phyloP scores from a whole-genome alignment of 1,140 invertebrate genomes.

The Bombus affinis region DNA sequence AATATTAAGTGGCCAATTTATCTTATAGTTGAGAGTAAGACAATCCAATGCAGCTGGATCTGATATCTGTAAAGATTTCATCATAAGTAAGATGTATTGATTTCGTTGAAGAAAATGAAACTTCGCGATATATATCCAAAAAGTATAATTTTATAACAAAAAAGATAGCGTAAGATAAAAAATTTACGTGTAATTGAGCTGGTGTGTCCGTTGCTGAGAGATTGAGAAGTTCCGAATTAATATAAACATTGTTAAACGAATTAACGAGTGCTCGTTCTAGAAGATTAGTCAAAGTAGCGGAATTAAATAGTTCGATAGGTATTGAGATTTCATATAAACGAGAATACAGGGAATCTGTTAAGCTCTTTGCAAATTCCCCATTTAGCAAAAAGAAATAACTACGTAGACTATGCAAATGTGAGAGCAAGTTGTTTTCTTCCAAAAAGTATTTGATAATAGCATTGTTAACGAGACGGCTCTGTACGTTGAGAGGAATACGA shows the following conservation, averaged over 20 bases:
- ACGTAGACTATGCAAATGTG: constrained; percentile 87
- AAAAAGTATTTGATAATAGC: constrained; percentile 88
- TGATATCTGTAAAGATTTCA: constrained; percentile 67
- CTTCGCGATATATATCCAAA: background rate
- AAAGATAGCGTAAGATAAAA: background rate
- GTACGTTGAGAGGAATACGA: constrained; percentile 86
- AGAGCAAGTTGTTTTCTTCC: constrained; percentile 86
- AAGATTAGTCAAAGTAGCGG: constrained; percentile 86
- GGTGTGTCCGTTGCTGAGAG: constrained; percentile 74
- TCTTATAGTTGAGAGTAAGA: constrained; percentile 86
- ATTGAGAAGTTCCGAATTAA: constrained; percentile 75
- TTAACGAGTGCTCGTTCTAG: constrained; percentile 85
- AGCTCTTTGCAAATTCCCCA: constrained; percentile 88
- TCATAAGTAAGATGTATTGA: background rate
- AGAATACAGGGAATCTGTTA: constrained; percentile 86
- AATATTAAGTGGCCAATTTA: constrained; percentile 90
- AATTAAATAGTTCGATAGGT: constrained; percentile 87
- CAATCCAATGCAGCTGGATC: constrained; percentile 86
- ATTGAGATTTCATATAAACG: constrained; percentile 85
- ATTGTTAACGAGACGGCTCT: constrained; percentile 87
- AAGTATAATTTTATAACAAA: background rate
- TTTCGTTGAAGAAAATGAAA: background rate
- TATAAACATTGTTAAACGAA: constrained; percentile 75
- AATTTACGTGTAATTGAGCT: constrained; percentile 69
- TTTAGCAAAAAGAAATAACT: constrained; percentile 90